Evolutionary conservation across 2,797 vertebrate genomes (phyloP), one percentile per base, ranked within the genome.

Genomic region (Sebastolobus alascanus): DNA sequence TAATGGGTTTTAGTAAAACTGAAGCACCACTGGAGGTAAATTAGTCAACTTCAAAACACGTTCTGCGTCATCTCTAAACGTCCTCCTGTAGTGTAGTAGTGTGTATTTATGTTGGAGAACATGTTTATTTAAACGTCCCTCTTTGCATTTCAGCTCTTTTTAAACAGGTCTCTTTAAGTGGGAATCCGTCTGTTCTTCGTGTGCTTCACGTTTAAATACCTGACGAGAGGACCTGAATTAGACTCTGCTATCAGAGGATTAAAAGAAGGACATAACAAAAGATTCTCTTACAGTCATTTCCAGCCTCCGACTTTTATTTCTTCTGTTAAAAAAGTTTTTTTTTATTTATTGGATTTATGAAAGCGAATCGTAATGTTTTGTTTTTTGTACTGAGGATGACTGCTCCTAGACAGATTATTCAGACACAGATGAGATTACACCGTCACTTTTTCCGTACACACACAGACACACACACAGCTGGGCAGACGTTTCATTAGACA

Each of bases 391-490:
- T 43, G 40, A 25, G 64, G 81, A 86, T 10, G 67, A 64, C 68
- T 2, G 35, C 63, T 79, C 25, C 22, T n/a, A 55, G 83, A 73
- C 70, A 67, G 82, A 84, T 86, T 82, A 77, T 77, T 82, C 46
- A 14, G 77, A 71, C 70, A 25, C 33, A 82, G 43, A 84, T 73
- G 75, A 83, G 72, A 87, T 86, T 77, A 80, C 78, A 43, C 72
- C 81, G 80, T 87, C 90, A 90, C 82, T 89, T 83, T 90, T 92
- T 92, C 87, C 93, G 88, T 70, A 65, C 67, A 59, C 83, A 58
- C 75, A 31, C 60, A 35, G 71, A 63, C 75, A 60, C 80, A 90
- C 43, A 61, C 58, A 52, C 68, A 85, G 85, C 87, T 85, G 85
- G 63, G 43, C 78, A 64, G 78, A 79, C 50, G 2, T 87, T 91